A percentile compares a stretch with the other conserved stretches of the same genome.
Evolutionary conservation across 2,888 invertebrate genomes (phyloP).

Genomic region (Pristionchus exspectatus): DNA sequence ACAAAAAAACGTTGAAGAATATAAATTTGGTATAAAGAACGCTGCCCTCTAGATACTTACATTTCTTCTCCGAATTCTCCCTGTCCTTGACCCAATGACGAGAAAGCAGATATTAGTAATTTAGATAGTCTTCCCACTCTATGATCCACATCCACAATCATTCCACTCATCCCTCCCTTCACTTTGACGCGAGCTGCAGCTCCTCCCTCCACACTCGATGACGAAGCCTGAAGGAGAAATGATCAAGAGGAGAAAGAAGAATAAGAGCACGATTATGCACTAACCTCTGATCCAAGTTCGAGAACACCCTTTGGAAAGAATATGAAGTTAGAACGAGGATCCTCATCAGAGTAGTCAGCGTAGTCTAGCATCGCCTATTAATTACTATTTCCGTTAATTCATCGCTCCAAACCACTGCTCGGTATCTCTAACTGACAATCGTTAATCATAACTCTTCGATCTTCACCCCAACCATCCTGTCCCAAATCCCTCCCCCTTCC

Average conservation of each 20-base stretch:
- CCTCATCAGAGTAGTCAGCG: slow-evolving; percentile 81
- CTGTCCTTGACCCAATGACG: not conserved
- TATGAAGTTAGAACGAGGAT: slow-evolving; percentile 89
- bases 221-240: not conserved
- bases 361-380: slow-evolving; percentile 21
- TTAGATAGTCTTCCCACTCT: slow-evolving; percentile 59
- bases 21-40: no score
- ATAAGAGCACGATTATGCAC: not conserved
- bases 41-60: not conserved
- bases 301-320: slow-evolving; percentile 55
- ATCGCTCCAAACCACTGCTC: no score
- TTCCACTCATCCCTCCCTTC: slow-evolving; percentile 84
- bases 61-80: slow-evolving; percentile 36
- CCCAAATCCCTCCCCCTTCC: no score
- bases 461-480: no score
- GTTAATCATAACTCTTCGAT: no score
- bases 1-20: no score
- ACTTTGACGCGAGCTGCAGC: slow-evolving; percentile 26
- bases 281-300: slow-evolving; percentile 44
- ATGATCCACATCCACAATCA: slow-evolving; percentile 76
- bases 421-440: no score
- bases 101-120: slow-evolving; percentile 41
- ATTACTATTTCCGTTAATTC: not conserved
- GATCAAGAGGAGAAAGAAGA: not conserved
- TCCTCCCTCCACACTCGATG: not conserved